Evolutionary conservation across 2,888 invertebrate species (phyloP), one percentile per base, ranked within the genome.

Genomic region (Deroplatys truncata): DNA sequence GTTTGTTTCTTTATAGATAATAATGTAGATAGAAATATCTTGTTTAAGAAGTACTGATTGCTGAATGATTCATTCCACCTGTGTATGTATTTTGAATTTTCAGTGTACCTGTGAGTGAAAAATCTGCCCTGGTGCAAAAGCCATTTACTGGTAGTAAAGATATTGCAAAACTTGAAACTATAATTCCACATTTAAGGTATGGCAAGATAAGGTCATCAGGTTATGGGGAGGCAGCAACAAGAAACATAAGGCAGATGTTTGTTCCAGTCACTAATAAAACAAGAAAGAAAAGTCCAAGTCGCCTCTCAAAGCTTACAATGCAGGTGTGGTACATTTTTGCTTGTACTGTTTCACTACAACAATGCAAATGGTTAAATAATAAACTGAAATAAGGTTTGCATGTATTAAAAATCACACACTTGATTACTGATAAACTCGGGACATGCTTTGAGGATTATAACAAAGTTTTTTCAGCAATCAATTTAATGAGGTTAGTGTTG

Each of bases 181-280:
- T 29, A 10, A 28, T 49, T 49, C 28, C n/a, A 35, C n/a, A 7
- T 84, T 84, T 43, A 56, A 82, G 20, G 82, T 20, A 28, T 43
- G 3, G 49, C n/a, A 86, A 35, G 82, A 35, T 82, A 29, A 82
- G 28, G 15, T 89, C 89, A 28, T 89, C 89, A 82, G 82, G 89
- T 2, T 89, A 89, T 82, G 89, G 89, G 28, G 72, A 86, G 35
- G 25, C 86, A 35, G 9, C 89, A 56, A 82, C 1, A 43, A 43
- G 2, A 43, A 43, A 43, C 43, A 0, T n/a, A 28, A 85, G 82
- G 20, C 85, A 89, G 29, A 82, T 89, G 86, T 89, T 89, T 31
- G 15, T 72, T 43, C 89, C 89, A 28, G 25, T 83, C 10, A 86
- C 86, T 43, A 89, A 89, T 20, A 85, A 89, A 0, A 35, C 84